phyloP scores from a whole-genome alignment of 2,113 vertebrate species.

The Trichomycterus rosablanca region DNA sequence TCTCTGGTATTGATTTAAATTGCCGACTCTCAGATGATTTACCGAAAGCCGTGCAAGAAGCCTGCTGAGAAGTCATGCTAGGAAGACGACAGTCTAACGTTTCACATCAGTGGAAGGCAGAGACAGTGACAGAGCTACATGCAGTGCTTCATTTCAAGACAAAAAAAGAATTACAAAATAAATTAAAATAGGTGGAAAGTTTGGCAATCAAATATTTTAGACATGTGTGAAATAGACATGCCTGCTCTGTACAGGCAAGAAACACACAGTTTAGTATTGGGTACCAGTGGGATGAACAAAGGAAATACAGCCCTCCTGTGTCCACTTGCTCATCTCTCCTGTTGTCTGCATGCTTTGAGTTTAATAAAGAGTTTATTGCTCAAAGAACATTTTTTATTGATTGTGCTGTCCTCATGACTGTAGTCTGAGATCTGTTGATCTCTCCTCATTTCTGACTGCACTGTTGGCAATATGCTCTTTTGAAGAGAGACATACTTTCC shows the following conservation, averaged over 20 bases:
- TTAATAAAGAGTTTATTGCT: slow-evolving; percentile 62
- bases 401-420: slow-evolving; percentile 45
- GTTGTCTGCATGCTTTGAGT: slow-evolving; percentile 43
- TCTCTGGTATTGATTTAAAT: slow-evolving; percentile 55
- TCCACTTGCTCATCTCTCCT: slow-evolving; percentile 26
- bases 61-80: slow-evolving; percentile 52
- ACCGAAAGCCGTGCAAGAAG: slow-evolving; percentile 47
- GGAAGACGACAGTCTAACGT: slow-evolving; percentile 50
- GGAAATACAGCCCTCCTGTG: too few species aligned
- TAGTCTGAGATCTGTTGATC: slow-evolving; percentile 50
- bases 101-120: slow-evolving; percentile 47
- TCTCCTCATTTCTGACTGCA: slow-evolving; percentile 51
- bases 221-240: slow-evolving; percentile 37
- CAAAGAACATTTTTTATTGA: slow-evolving; percentile 56
- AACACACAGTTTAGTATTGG: slow-evolving; percentile 40
- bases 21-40: slow-evolving; percentile 52
- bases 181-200: slow-evolving; percentile 12
- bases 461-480: slow-evolving; percentile 48
- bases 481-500: too few species aligned
- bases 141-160: slow-evolving; percentile 38
- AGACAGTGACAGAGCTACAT: slow-evolving; percentile 36
- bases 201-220: slow-evolving; percentile 50
- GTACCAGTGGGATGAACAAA: slow-evolving; percentile 34
- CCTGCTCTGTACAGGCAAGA: too few species aligned
- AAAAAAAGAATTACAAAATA: slow-evolving; percentile 53